phyloP scores from a whole-genome alignment of 2,113 vertebrate species.

The Perca flavescens region DNA sequence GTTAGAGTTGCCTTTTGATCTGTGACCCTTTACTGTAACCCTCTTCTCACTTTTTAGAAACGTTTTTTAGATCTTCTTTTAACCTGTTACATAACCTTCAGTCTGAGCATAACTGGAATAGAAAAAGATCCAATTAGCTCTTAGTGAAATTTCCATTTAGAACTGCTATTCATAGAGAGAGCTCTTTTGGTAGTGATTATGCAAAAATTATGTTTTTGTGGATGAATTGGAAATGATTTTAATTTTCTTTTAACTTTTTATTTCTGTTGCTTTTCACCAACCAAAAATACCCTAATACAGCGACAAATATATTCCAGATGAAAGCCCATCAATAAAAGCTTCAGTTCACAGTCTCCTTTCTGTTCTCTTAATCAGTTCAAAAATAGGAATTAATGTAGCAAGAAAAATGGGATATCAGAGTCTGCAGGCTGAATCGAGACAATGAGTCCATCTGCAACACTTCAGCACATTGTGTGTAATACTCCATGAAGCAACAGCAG shows the following conservation, averaged over 20 bases:
- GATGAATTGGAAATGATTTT: conserved; percentile 8
- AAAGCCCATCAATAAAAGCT: conserved; percentile 13
- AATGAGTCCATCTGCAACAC: conserved; percentile 48
- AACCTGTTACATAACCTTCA: conserved; percentile 27
- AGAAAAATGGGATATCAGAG: conserved; percentile 35
- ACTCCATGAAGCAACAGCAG: neutral
- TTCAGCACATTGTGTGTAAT: conserved; percentile 40
- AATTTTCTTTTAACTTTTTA: conserved; percentile 3
- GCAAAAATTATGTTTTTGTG: conserved; percentile 13
- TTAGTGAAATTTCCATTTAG: conserved; percentile 43
- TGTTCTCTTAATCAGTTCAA: conserved; percentile 16
- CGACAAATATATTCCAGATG: conserved; percentile 25
- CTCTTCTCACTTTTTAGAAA: neutral
- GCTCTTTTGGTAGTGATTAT: neutral
- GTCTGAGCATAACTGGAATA: neutral
- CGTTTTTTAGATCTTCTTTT: neutral
- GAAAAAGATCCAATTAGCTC: conserved; percentile 2
- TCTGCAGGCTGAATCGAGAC: conserved; percentile 41
- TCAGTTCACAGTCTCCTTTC: conserved; percentile 1
- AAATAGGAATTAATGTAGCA: conserved; percentile 30
- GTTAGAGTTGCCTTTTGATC: conserved; percentile 62
- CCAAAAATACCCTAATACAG: neutral
- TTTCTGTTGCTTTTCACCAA: conserved; percentile 18
- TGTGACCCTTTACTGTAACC: neutral
- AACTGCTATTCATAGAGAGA: conserved; percentile 33